Conservation (phyloP, 2,113 vertebrate species). For the Callopanchax toddi region DNA sequence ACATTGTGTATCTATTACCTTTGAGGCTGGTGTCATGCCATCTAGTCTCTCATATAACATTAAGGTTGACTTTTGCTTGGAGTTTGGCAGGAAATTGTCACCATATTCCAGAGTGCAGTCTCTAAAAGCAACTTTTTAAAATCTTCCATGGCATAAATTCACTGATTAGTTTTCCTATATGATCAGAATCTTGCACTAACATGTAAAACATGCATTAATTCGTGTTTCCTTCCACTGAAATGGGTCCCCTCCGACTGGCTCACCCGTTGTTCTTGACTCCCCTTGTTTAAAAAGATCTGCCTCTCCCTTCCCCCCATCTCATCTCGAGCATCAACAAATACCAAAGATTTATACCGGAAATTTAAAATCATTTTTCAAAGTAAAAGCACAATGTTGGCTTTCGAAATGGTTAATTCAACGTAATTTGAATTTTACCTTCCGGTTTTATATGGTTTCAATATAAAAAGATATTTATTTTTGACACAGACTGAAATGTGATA, state of each 20-base stretch:
- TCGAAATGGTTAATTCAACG: not conserved
- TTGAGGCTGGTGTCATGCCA: too few species aligned
- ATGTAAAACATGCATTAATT: not conserved
- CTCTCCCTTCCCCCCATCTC: constrained; percentile 33
- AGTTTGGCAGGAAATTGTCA: too few species aligned
- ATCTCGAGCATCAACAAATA: not conserved
- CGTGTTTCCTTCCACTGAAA: not conserved
- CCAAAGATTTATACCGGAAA: constrained; percentile 21
- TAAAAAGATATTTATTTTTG: too few species aligned
- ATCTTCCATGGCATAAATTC: too few species aligned
- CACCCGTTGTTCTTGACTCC: constrained; percentile 17
- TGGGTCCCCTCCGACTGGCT: not conserved
- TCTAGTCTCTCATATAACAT: too few species aligned
- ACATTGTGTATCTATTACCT: too few species aligned
- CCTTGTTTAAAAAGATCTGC: constrained; percentile 21
- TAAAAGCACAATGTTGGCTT: not conserved
- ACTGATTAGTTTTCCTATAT: not conserved
- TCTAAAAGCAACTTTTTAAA: too few species aligned
- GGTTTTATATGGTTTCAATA: too few species aligned
- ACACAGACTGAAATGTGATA: too few species aligned
- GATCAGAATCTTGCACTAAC: not conserved
- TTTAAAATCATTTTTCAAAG: not conserved
- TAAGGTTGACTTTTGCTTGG: too few species aligned
- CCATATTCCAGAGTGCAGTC: too few species aligned
- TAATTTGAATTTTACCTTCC: not conserved